phyloP scores from a whole-genome alignment of 2,888 invertebrate genomes.

The Pyrgus malvae region DNA sequence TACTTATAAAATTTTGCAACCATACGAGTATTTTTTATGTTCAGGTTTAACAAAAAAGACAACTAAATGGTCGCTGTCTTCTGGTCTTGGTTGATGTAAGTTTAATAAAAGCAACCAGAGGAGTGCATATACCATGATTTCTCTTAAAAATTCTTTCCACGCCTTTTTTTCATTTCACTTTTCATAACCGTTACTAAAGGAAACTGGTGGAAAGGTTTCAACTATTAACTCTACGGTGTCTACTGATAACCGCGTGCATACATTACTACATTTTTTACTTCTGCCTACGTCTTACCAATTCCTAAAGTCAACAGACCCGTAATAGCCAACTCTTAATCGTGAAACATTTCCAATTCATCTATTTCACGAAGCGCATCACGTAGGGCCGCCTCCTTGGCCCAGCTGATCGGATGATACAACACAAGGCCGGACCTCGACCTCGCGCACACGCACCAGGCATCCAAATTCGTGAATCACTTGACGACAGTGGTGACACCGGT shows the following conservation, averaged over 20 bases:
- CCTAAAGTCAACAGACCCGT: neutral
- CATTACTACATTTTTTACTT: neutral
- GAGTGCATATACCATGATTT: too few relatives aligned
- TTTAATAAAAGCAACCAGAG: too few relatives aligned
- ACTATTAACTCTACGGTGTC: too few relatives aligned
- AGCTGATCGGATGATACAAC: slow-evolving; percentile 42
- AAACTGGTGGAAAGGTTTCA: too few relatives aligned
- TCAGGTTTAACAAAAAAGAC: too few relatives aligned
- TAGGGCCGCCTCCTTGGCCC: slow-evolving; percentile 42
- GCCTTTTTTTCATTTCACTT: too few relatives aligned
- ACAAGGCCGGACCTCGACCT: slow-evolving; percentile 67
- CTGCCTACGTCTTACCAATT: neutral
- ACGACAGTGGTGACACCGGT: slow-evolving; percentile 19
- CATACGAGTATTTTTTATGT: neutral
- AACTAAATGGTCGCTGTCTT: too few relatives aligned
- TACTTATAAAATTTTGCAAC: slow-evolving; percentile 2
- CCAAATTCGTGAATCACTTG: slow-evolving; percentile 36
- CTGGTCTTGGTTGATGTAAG: too few relatives aligned
- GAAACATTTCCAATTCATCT: slow-evolving; percentile 22
- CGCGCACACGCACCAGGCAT: slow-evolving; percentile 43
- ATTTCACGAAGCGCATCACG: slow-evolving; percentile 39
- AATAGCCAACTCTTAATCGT: neutral
- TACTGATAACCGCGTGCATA: too few relatives aligned
- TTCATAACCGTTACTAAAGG: too few relatives aligned
- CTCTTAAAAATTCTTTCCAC: too few relatives aligned